phyloP scores from a whole-genome alignment of 2,113 vertebrate genomes.

The Gopherus flavomarginatus region DNA sequence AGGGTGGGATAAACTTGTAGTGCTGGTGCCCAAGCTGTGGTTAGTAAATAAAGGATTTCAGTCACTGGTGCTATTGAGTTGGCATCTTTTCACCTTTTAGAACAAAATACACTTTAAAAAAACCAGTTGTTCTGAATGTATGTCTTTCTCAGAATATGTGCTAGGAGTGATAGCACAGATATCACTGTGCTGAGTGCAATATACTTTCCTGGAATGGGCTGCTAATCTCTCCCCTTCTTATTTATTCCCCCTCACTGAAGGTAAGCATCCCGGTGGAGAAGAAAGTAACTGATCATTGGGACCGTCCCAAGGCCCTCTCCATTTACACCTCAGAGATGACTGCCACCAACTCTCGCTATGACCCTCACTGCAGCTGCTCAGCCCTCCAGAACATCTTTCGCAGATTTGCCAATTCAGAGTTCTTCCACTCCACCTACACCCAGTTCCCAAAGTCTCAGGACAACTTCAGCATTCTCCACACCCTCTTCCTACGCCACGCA shows the following conservation, averaged over 20 bases:
- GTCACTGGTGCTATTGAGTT: neutral
- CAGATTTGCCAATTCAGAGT: conserved; percentile 81
- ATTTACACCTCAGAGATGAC: conserved; percentile 78
- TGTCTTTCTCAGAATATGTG: neutral
- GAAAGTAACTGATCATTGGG: conserved; percentile 85
- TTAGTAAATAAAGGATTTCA: neutral
- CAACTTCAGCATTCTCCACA: conserved; percentile 86
- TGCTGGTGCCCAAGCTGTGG: neutral
- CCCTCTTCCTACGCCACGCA: conserved; percentile 85
- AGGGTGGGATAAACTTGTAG: neutral
- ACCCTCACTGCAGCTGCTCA: conserved; percentile 78
- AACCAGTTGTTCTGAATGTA: neutral
- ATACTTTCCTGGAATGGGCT: neutral
- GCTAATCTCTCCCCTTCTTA: neutral
- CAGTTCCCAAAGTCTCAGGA: conserved; percentile 85
- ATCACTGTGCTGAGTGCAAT: neutral
- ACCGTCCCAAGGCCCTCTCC: conserved; percentile 88
- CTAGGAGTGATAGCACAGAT: neutral
- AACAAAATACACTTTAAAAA: neutral
- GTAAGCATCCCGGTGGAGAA: conserved; percentile 91
- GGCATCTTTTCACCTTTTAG: neutral
- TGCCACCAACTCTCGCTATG: conserved; percentile 91
- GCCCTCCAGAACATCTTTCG: conserved; percentile 83
- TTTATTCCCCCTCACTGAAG: conserved; percentile 67
- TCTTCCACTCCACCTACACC: conserved; percentile 83